Evolutionary conservation across 2,888 invertebrate genomes (phyloP), one percentile per base, ranked within the genome.

Genomic region (Caenorhabditis wallacei): DNA sequence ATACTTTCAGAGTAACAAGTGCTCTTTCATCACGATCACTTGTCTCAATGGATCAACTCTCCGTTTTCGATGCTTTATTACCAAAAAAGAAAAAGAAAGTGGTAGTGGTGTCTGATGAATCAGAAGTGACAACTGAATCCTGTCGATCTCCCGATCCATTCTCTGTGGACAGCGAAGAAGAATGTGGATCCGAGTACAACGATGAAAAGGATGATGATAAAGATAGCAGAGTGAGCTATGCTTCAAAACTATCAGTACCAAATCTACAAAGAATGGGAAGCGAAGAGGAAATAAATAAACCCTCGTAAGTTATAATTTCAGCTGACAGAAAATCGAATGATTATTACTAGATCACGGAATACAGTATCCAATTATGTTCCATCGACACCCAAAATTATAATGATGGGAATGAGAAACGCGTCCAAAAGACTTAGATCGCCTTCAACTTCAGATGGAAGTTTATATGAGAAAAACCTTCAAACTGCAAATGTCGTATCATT

Each of bases 61-160:
- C 75, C 0, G 30, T 71, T 10, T 43, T 82, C 5, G 71, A 82
- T 11, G 59, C 66, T 2, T 22, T 76, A 13, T 24, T 76, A 18
- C 74, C 74, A 18, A 35, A 61, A 4, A 26, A 30, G 20, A 53
- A 59, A n/a, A 51, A 43, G 20, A 35, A 37, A 43, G 51, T 24
- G 24, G 18, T 18, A n/a, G 35, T n/a, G n/a, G n/a, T 5, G 5
- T 2, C 5, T 8, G 35, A 75, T 20, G 30, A 46, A 35, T 16
- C 10, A 46, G 20, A 56, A 18, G 30, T 18, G 5, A 48, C 43
- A n/a, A 10, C 30, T 18, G 24, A 63, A 8, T 46, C 66, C n/a
- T 43, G 66, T 3, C 57, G 48, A 3, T 75, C 75, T 26, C 75
- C 76, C 1, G 76, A 61, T 46, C 51, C 46, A 1, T 82, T 82